Conservation (phyloP, 2,797 vertebrate species). For the Pelobates cultripes region DNA sequence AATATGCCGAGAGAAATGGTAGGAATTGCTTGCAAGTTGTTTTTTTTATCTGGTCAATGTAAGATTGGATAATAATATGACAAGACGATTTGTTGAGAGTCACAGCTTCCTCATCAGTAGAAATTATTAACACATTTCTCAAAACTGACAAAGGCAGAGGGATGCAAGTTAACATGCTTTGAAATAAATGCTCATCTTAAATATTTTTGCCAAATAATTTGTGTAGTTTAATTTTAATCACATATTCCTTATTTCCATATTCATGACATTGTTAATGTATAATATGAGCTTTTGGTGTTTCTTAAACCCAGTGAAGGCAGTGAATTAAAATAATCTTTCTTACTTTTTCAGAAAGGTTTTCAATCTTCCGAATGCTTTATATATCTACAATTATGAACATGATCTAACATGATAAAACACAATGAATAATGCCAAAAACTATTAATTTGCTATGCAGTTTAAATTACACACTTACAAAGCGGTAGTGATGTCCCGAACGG, state of each 20-base stretch:
- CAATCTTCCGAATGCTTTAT: neutral
- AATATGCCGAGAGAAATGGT: neutral
- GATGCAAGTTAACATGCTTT: neutral
- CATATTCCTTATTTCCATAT: neutral
- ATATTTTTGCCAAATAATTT: neutral
- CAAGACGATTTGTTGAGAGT: neutral
- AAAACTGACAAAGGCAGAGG: neutral
- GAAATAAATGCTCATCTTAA: slow-evolving; percentile 1
- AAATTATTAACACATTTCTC: slow-evolving; percentile 2
- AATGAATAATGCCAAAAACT: no score
- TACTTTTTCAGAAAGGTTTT: neutral
- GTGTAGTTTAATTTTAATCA: neutral
- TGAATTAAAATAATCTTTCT: neutral
- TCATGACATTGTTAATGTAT: neutral
- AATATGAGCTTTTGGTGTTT: neutral
- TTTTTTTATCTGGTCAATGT: neutral
- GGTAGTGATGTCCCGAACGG: no score
- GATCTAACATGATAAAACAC: no score
- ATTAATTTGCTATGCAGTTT: no score
- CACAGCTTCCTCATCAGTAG: neutral
- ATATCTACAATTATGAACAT: no score
- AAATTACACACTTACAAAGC: no score
- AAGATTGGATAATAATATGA: neutral
- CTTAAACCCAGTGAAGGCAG: neutral
- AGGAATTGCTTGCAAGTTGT: neutral